Evolutionary conservation across 2,797 vertebrate genomes (phyloP), one percentile per base, ranked within the genome.

Genomic region (Mormyrops attenuatus): DNA sequence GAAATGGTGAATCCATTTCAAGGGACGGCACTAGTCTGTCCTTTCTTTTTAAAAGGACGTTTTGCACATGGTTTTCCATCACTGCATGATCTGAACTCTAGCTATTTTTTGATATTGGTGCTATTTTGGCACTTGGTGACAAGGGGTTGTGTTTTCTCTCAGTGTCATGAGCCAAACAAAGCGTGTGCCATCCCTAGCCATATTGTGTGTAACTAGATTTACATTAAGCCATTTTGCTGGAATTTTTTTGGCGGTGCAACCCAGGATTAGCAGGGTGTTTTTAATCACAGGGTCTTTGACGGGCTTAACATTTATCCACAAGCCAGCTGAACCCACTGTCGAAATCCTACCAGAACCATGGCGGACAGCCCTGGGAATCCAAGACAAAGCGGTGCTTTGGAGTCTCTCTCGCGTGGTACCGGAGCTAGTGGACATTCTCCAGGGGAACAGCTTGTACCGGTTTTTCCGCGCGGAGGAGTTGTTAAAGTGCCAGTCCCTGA

Each of bases 271-370:
- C 88, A 3, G 91, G 89, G 90, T 88, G 92, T 92, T 80, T 80
- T 93, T 94, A 94, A 95, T 95, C 93, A 93, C 26, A 49, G 87
- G 91, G 90, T 89, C 91, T 92, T 93, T 95, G 90, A 87, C 63
- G 85, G 88, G 91, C 30, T 86, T 57, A 90, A 88, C 84, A 88
- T 91, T 90, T 89, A 87, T 90, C 86, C 30, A 1, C n/a, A 34
- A 90, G 86, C 92, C 82, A 90, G 73, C 90, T 30, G 85, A 87
- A 89, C 50, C 77, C 26, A 50, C 86, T 1, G 52, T 90, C 4
- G 89, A 93, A 91, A 93, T 90, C 47, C 92, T 92, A 90, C 89
- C 60, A 88, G 73, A 87, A 85, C 80, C 73, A 82, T 89, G 52
- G 47, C 91, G 73, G 91, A 90, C 91, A 30, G 87, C 92, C 88